phyloP scores from a whole-genome alignment of 1,140 invertebrate species.

The Gonioctena quinquepunctata region DNA sequence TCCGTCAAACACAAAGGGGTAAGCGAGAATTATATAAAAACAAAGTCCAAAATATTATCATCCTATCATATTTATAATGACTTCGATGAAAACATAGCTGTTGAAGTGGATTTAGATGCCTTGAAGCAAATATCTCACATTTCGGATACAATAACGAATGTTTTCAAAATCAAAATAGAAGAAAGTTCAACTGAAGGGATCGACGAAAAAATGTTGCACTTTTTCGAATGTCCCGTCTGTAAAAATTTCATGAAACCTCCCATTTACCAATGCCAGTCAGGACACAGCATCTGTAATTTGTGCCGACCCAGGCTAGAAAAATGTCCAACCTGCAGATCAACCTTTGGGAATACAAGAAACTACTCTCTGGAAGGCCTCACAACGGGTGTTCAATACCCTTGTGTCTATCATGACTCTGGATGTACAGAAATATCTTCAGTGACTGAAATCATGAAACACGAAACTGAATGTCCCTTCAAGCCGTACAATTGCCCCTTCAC shows the following conservation, averaged over 20 bases:
- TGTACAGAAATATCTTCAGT: slow-evolving; percentile 32
- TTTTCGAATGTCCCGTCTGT: slow-evolving; percentile 72
- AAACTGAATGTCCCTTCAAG: slow-evolving; percentile 39
- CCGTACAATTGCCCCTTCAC: slow-evolving; percentile 42
- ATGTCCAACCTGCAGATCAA: slow-evolving; percentile 76
- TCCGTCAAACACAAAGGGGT: slow-evolving; percentile 37
- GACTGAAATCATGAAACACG: slow-evolving; percentile 36
- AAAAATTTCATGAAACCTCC: slow-evolving; percentile 78
- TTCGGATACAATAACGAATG: slow-evolving; percentile 30
- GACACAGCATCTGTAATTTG: slow-evolving; percentile 75
- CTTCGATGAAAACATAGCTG: slow-evolving; percentile 29
- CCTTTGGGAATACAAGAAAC: slow-evolving; percentile 76
- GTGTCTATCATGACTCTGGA: slow-evolving; percentile 39
- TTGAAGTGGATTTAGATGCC: slow-evolving; percentile 34
- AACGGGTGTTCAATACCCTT: slow-evolving; percentile 35
- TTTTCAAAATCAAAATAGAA: slow-evolving; percentile 35
- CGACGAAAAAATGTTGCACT: slow-evolving; percentile 37
- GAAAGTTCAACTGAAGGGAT: slow-evolving; percentile 23
- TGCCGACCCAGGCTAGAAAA: slow-evolving; percentile 68
- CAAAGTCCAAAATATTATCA: slow-evolving; percentile 30
- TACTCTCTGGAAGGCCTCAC: slow-evolving; percentile 72
- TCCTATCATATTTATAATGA: slow-evolving; percentile 30
- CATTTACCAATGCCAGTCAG: slow-evolving; percentile 75
- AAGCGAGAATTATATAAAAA: slow-evolving; percentile 36
- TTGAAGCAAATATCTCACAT: slow-evolving; percentile 31